phyloP scores from a whole-genome alignment of 2,888 invertebrate genomes.

The Taphrorychus bicolor region DNA sequence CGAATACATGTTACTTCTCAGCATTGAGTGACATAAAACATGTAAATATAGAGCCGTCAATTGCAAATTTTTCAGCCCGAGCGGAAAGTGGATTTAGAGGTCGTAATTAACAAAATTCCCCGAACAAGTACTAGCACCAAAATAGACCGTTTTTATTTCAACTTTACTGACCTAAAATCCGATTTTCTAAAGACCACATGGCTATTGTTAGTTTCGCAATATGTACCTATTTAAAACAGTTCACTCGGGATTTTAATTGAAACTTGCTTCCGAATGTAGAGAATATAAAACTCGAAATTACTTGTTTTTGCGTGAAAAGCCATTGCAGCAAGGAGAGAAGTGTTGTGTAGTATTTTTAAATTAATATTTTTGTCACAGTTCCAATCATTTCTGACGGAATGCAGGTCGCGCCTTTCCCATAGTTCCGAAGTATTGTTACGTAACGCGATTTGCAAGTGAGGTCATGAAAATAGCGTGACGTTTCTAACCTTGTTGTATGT shows the following conservation, averaged over 20 bases:
- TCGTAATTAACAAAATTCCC: conserved; percentile 12
- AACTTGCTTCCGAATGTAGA: too few species aligned
- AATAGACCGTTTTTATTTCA: conserved; percentile 24
- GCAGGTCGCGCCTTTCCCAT: conserved; percentile 2
- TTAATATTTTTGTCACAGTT: conserved; percentile 15
- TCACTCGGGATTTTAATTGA: neutral
- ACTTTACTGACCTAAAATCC: conserved; percentile 23
- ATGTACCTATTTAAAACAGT: neutral
- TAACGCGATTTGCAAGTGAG: neutral
- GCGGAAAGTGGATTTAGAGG: neutral
- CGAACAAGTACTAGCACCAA: neutral
- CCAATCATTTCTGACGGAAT: conserved; percentile 8
- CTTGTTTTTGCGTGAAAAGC: too few species aligned
- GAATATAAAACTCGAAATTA: too few species aligned
- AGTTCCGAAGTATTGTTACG: neutral
- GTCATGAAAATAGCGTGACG: conserved; percentile 2
- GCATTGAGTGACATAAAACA: neutral
- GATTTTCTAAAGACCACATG: conserved; percentile 12
- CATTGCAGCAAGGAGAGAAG: too few species aligned
- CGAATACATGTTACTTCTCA: neutral
- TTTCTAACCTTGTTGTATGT: neutral
- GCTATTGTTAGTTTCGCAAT: conserved; percentile 28
- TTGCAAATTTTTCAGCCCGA: neutral
- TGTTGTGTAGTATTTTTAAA: conserved; percentile 24
- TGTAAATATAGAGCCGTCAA: neutral